phyloP scores from a whole-genome alignment of 1,140 invertebrate species.

The Odontomachus brunneus region DNA sequence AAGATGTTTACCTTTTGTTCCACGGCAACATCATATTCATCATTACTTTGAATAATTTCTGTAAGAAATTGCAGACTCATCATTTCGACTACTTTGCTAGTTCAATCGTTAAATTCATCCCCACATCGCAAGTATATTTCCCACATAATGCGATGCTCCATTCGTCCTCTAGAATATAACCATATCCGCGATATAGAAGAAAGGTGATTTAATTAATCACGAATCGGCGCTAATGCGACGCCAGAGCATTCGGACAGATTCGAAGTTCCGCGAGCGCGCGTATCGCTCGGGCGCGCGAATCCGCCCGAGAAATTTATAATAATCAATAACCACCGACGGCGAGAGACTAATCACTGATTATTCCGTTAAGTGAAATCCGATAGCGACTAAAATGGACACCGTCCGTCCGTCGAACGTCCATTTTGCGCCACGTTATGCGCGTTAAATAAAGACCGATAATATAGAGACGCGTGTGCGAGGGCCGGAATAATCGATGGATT shows the following conservation, averaged over 20 bases:
- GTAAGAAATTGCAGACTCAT: too few relatives aligned
- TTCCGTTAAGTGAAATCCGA: slow-evolving; percentile 60
- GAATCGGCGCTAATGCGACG: slow-evolving; percentile 19
- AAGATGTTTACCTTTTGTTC: too few relatives aligned
- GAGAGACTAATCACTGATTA: slow-evolving; percentile 54
- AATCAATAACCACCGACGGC: slow-evolving; percentile 49
- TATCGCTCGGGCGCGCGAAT: slow-evolving; percentile 10
- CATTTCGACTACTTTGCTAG: too few relatives aligned
- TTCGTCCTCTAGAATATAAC: background rate
- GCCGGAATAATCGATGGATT: slow-evolving; percentile 42
- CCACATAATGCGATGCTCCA: background rate
- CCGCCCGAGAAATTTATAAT: slow-evolving; percentile 47
- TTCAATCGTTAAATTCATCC: too few relatives aligned
- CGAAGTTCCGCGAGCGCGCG: background rate
- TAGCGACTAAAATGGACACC: slow-evolving; percentile 54
- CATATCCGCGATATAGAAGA: background rate
- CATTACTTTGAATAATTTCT: too few relatives aligned
- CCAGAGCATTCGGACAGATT: slow-evolving; percentile 31
- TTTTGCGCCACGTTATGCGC: slow-evolving; percentile 14
- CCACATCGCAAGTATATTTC: too few relatives aligned
- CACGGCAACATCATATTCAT: too few relatives aligned
- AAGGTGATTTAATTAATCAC: slow-evolving; percentile 15
- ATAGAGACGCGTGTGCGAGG: slow-evolving; percentile 5
- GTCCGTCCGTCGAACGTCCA: slow-evolving; percentile 38
- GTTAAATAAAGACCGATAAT: slow-evolving; percentile 39